Conservation (phyloP, 1,140 invertebrate species). For the Aporrectodea caliginosa region DNA sequence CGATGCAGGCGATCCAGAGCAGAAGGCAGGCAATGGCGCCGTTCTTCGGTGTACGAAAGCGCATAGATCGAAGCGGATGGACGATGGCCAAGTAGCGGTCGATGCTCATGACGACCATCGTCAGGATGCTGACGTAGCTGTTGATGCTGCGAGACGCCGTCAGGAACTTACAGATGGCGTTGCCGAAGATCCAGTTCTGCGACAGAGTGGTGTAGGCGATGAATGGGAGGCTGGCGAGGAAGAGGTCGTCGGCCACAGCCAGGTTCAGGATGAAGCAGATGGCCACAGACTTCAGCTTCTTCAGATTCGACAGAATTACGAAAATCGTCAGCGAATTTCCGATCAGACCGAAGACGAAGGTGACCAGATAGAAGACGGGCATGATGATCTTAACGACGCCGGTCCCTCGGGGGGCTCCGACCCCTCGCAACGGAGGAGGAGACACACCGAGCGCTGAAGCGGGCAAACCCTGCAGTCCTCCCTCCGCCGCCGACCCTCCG, state of each 20-base stretch:
- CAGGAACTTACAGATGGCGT: neutral
- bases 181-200: neutral
- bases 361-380: neutral
- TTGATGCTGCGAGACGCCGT: neutral
- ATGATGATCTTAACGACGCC: too few relatives aligned
- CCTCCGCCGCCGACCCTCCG: too few relatives aligned
- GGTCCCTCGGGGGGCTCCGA: too few relatives aligned
- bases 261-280: conserved; percentile 1
- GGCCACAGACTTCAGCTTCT: neutral
- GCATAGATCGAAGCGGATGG: neutral
- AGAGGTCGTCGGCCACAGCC: neutral
- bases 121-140: neutral
- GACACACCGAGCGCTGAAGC: too few relatives aligned
- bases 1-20: neutral
- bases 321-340: neutral
- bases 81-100: neutral
- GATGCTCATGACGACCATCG: neutral
- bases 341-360: neutral
- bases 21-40: neutral
- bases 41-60: neutral
- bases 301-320: neutral
- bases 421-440: too few relatives aligned
- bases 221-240: neutral
- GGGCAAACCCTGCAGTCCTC: too few relatives aligned
- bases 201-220: neutral